phyloP scores from a whole-genome alignment of 2,888 invertebrate genomes.

The Icerya purchasi region DNA sequence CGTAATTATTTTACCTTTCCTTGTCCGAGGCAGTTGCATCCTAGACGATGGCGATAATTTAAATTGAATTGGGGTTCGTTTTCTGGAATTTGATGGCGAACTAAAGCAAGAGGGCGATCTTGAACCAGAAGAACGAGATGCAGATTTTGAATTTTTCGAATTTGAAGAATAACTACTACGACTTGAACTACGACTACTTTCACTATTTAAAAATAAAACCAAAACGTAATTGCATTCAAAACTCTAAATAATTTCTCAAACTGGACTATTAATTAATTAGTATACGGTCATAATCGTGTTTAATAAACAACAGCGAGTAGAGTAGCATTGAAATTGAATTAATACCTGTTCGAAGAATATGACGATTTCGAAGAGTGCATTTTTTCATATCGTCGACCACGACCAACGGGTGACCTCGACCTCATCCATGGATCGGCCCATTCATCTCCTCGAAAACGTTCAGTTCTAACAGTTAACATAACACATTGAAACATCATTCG shows the following conservation, averaged over 20 bases:
- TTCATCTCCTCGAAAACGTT: slow-evolving; percentile 36
- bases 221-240: too few species aligned
- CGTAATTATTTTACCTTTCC: too few species aligned
- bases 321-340: too few species aligned
- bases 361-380: slow-evolving; percentile 50
- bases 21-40: background rate
- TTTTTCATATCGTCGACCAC: slow-evolving; percentile 23
- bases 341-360: slow-evolving; percentile 30
- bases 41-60: slow-evolving; percentile 12
- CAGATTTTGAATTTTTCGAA: slow-evolving; percentile 29
- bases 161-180: slow-evolving; percentile 27
- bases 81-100: slow-evolving; percentile 16
- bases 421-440: slow-evolving; percentile 91
- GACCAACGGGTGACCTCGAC: slow-evolving; percentile 16
- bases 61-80: slow-evolving; percentile 19
- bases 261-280: background rate
- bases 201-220: too few species aligned
- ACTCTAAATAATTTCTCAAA: too few species aligned
- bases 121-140: slow-evolving; percentile 24
- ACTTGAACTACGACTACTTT: slow-evolving; percentile 26
- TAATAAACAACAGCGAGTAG: too few species aligned
- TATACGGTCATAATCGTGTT: background rate
- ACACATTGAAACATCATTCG: background rate
- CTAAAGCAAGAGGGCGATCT: slow-evolving; percentile 23
- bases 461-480: slow-evolving; percentile 12